Evolutionary conservation across 2,113 vertebrate genomes (phyloP).

Genomic region (Syrrhaptes paradoxus): DNA sequence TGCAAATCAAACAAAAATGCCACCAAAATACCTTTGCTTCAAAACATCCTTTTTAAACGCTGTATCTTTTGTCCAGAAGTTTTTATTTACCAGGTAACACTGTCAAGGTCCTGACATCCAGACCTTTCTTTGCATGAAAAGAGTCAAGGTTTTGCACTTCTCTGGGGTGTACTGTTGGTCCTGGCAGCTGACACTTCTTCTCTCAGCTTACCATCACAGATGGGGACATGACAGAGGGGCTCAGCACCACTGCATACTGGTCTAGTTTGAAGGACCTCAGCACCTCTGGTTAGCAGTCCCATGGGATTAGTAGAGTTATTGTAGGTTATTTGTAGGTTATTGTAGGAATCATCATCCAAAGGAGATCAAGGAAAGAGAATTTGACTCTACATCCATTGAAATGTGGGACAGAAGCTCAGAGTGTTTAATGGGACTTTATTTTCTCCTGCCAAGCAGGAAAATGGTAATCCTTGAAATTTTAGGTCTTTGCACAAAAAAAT

Average conservation of each 20-base stretch:
- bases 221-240: background rate
- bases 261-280: background rate
- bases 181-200: background rate
- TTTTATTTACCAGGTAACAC: background rate
- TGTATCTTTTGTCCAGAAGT: background rate
- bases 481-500: slow-evolving; percentile 41
- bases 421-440: background rate
- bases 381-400: background rate
- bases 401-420: background rate
- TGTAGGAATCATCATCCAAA: background rate
- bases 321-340: background rate
- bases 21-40: background rate
- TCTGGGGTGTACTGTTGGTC: background rate
- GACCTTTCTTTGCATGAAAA: background rate
- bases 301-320: background rate
- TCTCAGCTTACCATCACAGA: background rate
- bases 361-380: background rate
- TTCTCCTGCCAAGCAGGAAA: background rate
- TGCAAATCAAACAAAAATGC: background rate
- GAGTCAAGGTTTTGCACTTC: background rate
- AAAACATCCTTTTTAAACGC: background rate
- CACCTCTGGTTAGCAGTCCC: background rate
- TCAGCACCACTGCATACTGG: rapidly evolving
- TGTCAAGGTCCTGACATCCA: background rate
- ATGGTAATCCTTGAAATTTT: slow-evolving; percentile 15